phyloP scores from a whole-genome alignment of 2,113 vertebrate genomes.

The Campylomormyrus numenius region DNA sequence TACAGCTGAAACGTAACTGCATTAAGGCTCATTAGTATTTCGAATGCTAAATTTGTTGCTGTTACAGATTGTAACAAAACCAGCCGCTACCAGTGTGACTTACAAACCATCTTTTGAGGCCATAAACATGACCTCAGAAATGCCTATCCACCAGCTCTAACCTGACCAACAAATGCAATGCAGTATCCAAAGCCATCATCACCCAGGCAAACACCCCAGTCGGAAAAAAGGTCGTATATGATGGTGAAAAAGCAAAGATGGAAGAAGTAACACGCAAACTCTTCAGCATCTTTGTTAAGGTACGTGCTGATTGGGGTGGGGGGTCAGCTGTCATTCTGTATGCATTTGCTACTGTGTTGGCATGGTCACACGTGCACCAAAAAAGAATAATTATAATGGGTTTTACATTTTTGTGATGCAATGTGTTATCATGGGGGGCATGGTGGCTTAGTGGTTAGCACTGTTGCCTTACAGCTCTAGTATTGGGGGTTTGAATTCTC shows the following conservation, averaged over 20 bases:
- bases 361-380: not conserved
- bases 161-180: conserved; percentile 19
- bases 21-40: not conserved
- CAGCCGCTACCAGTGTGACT: not conserved
- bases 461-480: not conserved
- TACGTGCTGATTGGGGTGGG: not conserved
- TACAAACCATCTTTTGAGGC: not conserved
- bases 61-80: not conserved
- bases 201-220: conserved; percentile 26
- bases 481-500: not conserved
- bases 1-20: not conserved
- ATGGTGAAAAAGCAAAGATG: conserved; percentile 21
- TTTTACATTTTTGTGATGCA: not conserved
- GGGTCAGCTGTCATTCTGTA: not conserved
- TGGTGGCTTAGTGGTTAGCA: not conserved
- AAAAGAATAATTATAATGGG: not conserved
- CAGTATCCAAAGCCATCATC: conserved; percentile 9
- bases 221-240: conserved; percentile 19
- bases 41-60: not conserved
- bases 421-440: not conserved
- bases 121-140: not conserved
- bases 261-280: conserved; percentile 20
- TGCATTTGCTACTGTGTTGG: not conserved
- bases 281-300: conserved; percentile 24
- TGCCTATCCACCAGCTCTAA: conserved; percentile 4